These are phyloP conservation scores for Epizoanthus rinbou DNA, from an alignment of 92 coral and sea anemone genomes.

Conservation along the genomic window DNA sequence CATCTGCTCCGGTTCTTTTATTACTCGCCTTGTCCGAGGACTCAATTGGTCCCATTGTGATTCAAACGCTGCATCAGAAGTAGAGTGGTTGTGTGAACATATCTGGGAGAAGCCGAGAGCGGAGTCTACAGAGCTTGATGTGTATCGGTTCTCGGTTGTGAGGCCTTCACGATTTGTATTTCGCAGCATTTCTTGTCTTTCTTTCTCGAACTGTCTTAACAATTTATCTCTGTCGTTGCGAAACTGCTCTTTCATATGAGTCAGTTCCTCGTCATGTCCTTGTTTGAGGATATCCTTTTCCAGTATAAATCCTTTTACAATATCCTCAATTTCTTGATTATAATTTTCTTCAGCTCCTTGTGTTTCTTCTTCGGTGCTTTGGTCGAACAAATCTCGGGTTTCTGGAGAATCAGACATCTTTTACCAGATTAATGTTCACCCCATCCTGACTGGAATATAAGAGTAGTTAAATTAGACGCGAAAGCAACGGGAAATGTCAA, in stretches of 20 bases:
- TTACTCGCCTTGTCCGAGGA: slow-evolving; percentile 27
- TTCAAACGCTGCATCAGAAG: slow-evolving; percentile 33
- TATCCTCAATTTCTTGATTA: slow-evolving; percentile 85
- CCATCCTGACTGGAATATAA: slow-evolving; percentile 12
- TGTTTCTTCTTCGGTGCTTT: slow-evolving; percentile 46
- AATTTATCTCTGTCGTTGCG: slow-evolving; percentile 65
- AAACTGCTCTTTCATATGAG: slow-evolving; percentile 73
- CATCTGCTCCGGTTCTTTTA: slow-evolving; percentile 45
- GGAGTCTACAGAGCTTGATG: slow-evolving; percentile 42
- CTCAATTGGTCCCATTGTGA: slow-evolving; percentile 42
- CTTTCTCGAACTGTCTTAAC: slow-evolving; percentile 72
- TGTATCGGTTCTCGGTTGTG: slow-evolving; percentile 42
- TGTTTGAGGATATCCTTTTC: slow-evolving; percentile 93
- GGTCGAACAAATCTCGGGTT: slow-evolving; percentile 53
- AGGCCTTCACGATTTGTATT: slow-evolving; percentile 57
- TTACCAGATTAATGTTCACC: slow-evolving; percentile 9
- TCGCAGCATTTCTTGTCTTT: slow-evolving; percentile 60
- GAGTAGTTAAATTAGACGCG: not conserved
- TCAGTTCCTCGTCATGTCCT: slow-evolving; percentile 87
- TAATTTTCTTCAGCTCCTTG: slow-evolving; percentile 50
- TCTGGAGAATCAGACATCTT: slow-evolving; percentile 41
- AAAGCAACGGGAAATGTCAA: not conserved
- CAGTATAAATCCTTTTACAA: slow-evolving; percentile 82
- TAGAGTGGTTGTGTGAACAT: slow-evolving; percentile 34
- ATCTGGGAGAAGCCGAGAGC: slow-evolving; percentile 42